Base-by-base conservation (phyloP, 2,888 invertebrate species). In the Eugnorisma glareosa region DNA sequence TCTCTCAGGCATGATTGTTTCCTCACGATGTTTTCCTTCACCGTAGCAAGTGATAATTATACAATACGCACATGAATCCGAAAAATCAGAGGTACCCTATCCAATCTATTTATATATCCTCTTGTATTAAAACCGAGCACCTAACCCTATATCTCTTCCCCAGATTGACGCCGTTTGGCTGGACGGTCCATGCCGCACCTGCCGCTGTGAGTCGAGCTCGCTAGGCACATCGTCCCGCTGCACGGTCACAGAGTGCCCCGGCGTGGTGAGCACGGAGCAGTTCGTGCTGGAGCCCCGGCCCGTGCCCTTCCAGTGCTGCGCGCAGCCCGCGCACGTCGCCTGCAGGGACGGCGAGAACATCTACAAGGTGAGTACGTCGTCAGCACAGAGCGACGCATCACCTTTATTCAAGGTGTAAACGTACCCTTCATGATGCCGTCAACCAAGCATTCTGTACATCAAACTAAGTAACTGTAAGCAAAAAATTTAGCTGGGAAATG, bases 131-230 rank as follows among this genome's bases (percentile, higher is more conserved):
- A 48, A 48, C 51, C n/a, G n/a, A n/a, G 11, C 51, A 54, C 11
- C n/a, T 51, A 15, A n/a, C 18, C 0, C 8, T 8, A 7, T n/a
- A 7, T 24, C 0, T 45, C 0, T 7, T 7, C 75, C 66, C 0
- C 86, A 97, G 97, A 81, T 95, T 64, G 97, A 97, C 21, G 97
- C 97, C 1, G 96, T 93, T 0, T 98, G 98, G 98, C 91, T 95
- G 79, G 98, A 98, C 91, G 98, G 98, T 0, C 97, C 98, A 37
- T 98, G 98, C 89, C 97, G 97, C 59, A 94, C 96, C 51, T 98
- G 98, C 87, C 94, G 94, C 66, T 98, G 98, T 91, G 93, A 93
- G 75, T 88, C 89, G 2, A 90, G 84, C 0, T 8, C 86, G 0
- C 77, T 70, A 1, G 92, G 91, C 4, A 75, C 91, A 0, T n/a